phyloP scores from a whole-genome alignment of 1,140 invertebrate genomes.

The Lasioglossum albipes region DNA sequence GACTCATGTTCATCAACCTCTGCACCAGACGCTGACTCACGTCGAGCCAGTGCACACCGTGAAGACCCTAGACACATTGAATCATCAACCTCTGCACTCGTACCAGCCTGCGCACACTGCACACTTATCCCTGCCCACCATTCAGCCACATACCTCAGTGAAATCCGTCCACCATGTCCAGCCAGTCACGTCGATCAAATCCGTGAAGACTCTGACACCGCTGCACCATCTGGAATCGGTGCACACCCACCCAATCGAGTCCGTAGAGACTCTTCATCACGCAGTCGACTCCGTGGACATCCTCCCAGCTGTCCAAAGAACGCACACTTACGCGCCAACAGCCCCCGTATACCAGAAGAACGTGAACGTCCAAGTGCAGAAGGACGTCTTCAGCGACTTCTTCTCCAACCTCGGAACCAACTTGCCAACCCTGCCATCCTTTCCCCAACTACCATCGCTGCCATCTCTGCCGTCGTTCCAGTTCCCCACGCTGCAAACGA shows the following conservation, averaged over 20 bases:
- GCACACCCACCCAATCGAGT: not conserved
- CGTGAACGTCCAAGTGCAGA: not conserved
- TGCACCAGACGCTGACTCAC: no score
- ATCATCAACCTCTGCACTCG: no score
- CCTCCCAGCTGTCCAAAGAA: not conserved
- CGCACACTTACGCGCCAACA: not conserved
- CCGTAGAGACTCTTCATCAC: not conserved
- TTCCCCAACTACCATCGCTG: not conserved
- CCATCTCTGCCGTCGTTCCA: not conserved
- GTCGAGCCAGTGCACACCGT: no score
- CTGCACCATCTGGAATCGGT: not conserved
- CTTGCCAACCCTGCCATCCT: slow-evolving; percentile 24
- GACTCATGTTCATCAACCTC: no score
- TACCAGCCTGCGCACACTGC: no score
- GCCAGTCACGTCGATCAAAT: not conserved
- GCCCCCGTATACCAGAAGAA: not conserved
- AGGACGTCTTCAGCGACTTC: not conserved
- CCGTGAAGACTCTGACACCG: not conserved
- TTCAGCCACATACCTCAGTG: not conserved
- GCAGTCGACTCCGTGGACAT: not conserved
- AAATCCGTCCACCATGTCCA: not conserved
- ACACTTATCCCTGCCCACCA: no score
- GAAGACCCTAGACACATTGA: no score
- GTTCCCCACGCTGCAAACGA: not conserved
- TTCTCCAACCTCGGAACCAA: not conserved